A percentile compares a stretch with the other conserved stretches of the same genome.
Conservation (phyloP, 2,888 invertebrate genomes). For the Sesia bembeciformis region DNA sequence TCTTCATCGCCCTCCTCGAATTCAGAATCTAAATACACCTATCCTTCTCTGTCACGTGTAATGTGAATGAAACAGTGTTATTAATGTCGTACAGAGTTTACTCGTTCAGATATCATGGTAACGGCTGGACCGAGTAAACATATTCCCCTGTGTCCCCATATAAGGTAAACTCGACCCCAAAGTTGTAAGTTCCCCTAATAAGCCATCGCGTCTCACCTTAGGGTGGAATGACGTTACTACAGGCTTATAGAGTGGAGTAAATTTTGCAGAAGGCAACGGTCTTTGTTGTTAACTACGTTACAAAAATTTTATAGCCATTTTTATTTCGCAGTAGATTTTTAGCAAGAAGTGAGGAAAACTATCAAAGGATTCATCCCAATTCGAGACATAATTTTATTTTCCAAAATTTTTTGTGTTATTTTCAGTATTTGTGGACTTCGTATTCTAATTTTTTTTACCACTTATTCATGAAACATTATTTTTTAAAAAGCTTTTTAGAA, state of each 20-base stretch:
- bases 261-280: not conserved
- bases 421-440: too few relatives aligned
- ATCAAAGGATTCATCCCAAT: too few relatives aligned
- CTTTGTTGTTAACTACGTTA: slow-evolving; percentile 9
- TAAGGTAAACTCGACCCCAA: slow-evolving; percentile 61
- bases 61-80: slow-evolving; percentile 21
- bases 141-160: slow-evolving; percentile 54
- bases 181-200: slow-evolving; percentile 71
- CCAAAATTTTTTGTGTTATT: too few relatives aligned
- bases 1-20: not conserved
- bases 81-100: slow-evolving; percentile 13
- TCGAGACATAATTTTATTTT: too few relatives aligned
- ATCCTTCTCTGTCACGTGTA: slow-evolving; percentile 23
- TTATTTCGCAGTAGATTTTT: too few relatives aligned
- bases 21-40: slow-evolving; percentile 13
- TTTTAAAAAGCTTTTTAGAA: too few relatives aligned
- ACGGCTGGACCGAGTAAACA: slow-evolving; percentile 40
- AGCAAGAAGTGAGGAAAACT: too few relatives aligned
- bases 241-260: slow-evolving; percentile 10
- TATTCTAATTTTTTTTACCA: too few relatives aligned
- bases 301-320: too few relatives aligned
- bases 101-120: slow-evolving; percentile 1
- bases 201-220: slow-evolving; percentile 63
- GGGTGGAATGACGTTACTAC: slow-evolving; percentile 36
- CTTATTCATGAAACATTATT: too few relatives aligned